These are phyloP conservation scores for Artemisiospiza belli DNA, from an alignment of 2,113 vertebrate species.

Conservation along the genomic window DNA sequence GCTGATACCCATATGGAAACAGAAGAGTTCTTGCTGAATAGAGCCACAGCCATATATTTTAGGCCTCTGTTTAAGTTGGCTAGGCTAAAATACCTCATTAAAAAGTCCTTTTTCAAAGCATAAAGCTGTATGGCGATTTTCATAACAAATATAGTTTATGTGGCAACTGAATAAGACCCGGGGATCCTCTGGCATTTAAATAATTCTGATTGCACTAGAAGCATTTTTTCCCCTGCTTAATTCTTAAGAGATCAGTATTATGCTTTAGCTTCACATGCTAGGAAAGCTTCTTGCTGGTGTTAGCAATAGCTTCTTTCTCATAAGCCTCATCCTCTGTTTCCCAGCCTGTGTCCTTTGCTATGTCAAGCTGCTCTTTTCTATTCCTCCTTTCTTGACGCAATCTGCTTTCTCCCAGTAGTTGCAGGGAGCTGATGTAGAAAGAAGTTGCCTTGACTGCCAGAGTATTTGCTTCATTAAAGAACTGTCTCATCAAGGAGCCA, in stretches of 20 bases:
- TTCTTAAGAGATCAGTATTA: background rate
- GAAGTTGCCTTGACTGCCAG: background rate
- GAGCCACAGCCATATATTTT: background rate
- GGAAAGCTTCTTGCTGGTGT: background rate
- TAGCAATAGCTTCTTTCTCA: background rate
- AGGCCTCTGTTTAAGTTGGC: background rate
- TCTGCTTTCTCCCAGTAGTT: background rate
- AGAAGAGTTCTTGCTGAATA: background rate
- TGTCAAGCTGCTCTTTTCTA: background rate
- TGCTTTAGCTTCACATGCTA: background rate
- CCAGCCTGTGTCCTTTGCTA: background rate
- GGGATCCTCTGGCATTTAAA: background rate
- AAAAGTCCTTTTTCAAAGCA: background rate
- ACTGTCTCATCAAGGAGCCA: background rate
- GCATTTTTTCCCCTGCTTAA: background rate
- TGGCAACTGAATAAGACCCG: background rate
- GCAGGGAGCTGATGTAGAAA: background rate
- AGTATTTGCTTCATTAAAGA: background rate
- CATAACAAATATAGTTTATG: background rate
- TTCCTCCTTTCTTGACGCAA: background rate
- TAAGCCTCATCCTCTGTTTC: background rate
- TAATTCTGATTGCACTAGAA: background rate
- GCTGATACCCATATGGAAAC: background rate
- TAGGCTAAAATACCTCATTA: background rate
- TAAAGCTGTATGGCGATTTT: background rate